These are phyloP conservation scores for Anticlea derivata DNA, from an alignment of 2,888 invertebrate species.

Conservation along the genomic window DNA sequence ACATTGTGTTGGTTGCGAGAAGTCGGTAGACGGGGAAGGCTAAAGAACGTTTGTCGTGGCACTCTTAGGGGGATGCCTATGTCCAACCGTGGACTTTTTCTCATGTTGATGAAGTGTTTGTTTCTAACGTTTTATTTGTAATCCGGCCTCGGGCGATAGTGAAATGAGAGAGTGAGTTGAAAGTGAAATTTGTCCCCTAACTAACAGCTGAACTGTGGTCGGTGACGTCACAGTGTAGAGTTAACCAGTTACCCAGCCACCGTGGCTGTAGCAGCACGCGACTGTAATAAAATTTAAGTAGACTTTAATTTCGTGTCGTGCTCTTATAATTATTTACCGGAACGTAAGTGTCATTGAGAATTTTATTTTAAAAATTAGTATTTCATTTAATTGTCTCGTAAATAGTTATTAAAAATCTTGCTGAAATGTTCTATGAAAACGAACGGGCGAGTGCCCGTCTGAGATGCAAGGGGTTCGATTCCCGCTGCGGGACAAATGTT, in stretches of 20 bases:
- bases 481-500: too few species aligned
- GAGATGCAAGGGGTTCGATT: too few species aligned
- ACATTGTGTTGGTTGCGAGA: too few species aligned
- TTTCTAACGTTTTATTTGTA: conserved; percentile 18
- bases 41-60: too few species aligned
- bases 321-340: conserved; percentile 7
- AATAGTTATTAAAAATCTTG: background rate
- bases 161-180: conserved; percentile 56
- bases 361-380: background rate
- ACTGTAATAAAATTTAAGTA: conserved; percentile 26
- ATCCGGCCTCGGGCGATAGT: conserved; percentile 55
- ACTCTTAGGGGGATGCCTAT: too few species aligned
- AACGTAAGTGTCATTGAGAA: conserved; percentile 12
- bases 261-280: conserved; percentile 27
- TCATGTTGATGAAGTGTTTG: background rate
- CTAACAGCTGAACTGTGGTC: conserved; percentile 21
- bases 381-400: too few species aligned
- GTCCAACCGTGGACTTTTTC: too few species aligned
- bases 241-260: conserved; percentile 43
- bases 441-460: too few species aligned
- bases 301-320: background rate
- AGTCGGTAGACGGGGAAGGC: too few species aligned
- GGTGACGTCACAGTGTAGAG: conserved; percentile 57
- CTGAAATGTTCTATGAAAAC: background rate
- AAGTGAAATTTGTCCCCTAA: conserved; percentile 53